Conservation (phyloP, 2,797 vertebrate genomes). For the Labroides dimidiatus region DNA sequence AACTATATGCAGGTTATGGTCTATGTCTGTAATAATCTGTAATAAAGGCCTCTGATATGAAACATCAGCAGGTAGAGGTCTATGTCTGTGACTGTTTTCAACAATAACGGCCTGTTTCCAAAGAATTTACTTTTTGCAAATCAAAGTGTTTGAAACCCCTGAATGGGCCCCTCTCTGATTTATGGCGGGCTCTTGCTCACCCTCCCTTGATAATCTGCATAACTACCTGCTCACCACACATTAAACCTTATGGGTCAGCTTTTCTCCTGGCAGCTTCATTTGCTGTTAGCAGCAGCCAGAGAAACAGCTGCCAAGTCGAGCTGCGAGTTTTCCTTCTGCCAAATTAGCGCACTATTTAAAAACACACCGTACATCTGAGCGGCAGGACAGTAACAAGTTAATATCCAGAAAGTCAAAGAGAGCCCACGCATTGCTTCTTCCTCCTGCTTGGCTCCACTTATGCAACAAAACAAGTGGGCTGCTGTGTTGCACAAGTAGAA, state of each 20-base stretch:
- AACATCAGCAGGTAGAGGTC: no score
- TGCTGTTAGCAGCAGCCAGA: not conserved
- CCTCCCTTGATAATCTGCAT: not conserved
- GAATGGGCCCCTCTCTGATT: no score
- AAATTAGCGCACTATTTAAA: slow-evolving; percentile 25
- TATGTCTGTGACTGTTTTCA: no score
- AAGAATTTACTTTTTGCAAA: no score
- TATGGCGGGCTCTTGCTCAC: no score
- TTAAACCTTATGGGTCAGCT: not conserved
- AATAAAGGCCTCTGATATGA: no score
- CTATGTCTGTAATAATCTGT: no score
- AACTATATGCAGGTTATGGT: no score
- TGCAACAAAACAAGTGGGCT: slow-evolving; percentile 59
- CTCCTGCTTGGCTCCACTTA: slow-evolving; percentile 57
- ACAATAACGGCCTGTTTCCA: no score
- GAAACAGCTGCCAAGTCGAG: not conserved
- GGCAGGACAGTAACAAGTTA: slow-evolving; percentile 45
- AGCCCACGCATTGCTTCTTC: slow-evolving; percentile 69
- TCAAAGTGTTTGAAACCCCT: no score
- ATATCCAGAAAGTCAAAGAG: slow-evolving; percentile 53
- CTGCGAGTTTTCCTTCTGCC: slow-evolving; percentile 1
- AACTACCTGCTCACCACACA: not conserved
- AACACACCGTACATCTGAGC: slow-evolving; percentile 30
- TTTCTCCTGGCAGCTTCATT: not conserved
- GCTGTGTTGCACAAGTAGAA: slow-evolving; percentile 65